These are phyloP conservation scores for Isotomurus palustris DNA, from an alignment of 2,888 invertebrate species.

Conservation along the genomic window DNA sequence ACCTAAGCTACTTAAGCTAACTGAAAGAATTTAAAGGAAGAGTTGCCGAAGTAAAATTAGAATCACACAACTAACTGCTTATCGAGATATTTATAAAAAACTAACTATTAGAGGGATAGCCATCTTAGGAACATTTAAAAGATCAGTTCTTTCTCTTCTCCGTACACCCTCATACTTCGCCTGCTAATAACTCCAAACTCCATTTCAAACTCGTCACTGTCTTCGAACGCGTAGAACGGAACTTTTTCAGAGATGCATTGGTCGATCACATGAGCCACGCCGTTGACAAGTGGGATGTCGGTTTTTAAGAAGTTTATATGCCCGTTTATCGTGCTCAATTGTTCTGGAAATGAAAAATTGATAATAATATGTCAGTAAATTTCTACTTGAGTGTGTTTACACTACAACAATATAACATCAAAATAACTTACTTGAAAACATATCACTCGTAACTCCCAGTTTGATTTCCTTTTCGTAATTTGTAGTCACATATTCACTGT, in stretches of 20 bases:
- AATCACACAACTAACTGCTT: conserved; percentile 12
- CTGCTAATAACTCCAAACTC: conserved; percentile 37
- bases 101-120: too few relatives aligned
- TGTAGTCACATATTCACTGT: conserved; percentile 48
- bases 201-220: conserved; percentile 36
- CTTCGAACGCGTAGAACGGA: conserved; percentile 35
- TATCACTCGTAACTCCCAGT: conserved; percentile 46
- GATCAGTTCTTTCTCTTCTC: conserved; percentile 28
- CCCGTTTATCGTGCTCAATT: conserved; percentile 45
- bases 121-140: too few relatives aligned
- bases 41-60: too few relatives aligned
- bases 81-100: too few relatives aligned
- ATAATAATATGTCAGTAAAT: too few relatives aligned
- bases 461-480: conserved; percentile 47
- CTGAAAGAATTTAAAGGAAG: too few relatives aligned
- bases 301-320: conserved; percentile 45
- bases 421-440: conserved; percentile 47
- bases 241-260: conserved; percentile 28
- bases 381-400: conserved; percentile 1
- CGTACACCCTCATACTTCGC: conserved; percentile 22
- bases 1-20: too few relatives aligned
- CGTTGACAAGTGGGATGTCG: conserved; percentile 48
- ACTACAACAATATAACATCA: background rate
- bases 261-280: conserved; percentile 50
- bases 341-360: conserved; percentile 34